Base-by-base conservation (phyloP, 2,113 vertebrate species). In the Zootoca vivipara region DNA sequence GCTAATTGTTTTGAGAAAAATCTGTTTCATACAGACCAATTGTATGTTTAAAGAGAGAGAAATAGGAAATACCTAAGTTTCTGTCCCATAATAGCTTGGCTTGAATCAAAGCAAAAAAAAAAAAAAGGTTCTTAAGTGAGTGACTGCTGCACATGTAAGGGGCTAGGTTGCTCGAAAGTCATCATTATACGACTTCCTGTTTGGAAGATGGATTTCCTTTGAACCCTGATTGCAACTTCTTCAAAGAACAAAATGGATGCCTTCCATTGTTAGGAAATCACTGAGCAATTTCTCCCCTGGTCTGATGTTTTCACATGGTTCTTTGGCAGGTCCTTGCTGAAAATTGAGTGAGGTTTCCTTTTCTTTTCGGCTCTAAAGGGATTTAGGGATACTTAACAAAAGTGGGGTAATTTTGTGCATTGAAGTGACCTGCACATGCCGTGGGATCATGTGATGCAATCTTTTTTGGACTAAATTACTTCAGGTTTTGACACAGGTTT, bases 161-260 rank as follows among this genome's bases (percentile, higher is more conserved):
- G 92, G 91, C 0, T 52, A 94, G 91, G 90, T 87, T 92, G 87
- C 58, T 85, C 91, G 88, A 92, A 94, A 95, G 93, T 82, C 87
- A 81, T 91, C 86, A 91, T 78, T 75, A 92, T 94, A 93, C 91
- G 89, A 58, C 79, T 94, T 96, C 95, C 95, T 96, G 95, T 93
- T 96, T 93, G 93, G 86, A 91, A 93, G 88, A 75, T 92, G 89
- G 82, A 91, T 94, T 95, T 94, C 89, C 92, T 78, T 86, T 86
- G 20, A 78, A 69, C 84, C 83, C 81, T 2, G 83, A 92, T 91
- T 87, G 88, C 87, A 92, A 81, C 89, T 87, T 70, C 89, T 90
- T 92, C 83, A 35, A 72, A 94, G 85, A 79, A 90, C 90, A 92
- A 95, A 95, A 93, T 87, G 85, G 85, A 89, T 92, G 87, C 85